Evolutionary conservation across 37 sponge, comb jelly and placozoan genomes (phyloP).

Genomic region (Theonella swinhoei): DNA sequence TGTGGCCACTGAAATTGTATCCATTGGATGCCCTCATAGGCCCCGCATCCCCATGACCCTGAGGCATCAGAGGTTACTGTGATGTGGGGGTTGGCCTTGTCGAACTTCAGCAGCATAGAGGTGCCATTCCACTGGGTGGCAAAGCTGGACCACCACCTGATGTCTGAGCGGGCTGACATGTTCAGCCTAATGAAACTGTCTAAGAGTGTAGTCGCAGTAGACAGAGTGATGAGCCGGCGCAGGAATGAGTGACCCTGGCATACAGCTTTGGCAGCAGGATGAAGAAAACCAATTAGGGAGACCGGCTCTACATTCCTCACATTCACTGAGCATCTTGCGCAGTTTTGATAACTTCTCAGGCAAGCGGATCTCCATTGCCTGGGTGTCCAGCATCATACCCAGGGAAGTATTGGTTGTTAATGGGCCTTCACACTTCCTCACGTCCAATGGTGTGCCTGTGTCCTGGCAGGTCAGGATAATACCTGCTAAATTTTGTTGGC

Average conservation of each 20-base stretch:
- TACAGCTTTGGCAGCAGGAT: slow-evolving; percentile 9
- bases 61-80: slow-evolving; percentile 5
- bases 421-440: slow-evolving; percentile 4
- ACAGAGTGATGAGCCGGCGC: neutral
- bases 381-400: slow-evolving; percentile 8
- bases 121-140: slow-evolving; percentile 2
- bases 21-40: neutral
- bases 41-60: slow-evolving; percentile 6
- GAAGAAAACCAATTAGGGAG: slow-evolving; percentile 4
- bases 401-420: neutral
- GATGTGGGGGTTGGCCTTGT: neutral
- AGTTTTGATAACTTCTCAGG: neutral
- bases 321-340: neutral
- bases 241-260: neutral
- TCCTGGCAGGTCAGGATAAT: neutral
- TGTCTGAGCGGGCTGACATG: neutral
- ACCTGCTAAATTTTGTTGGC: neutral
- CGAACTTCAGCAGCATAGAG: neutral
- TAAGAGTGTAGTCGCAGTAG: neutral
- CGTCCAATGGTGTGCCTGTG: neutral
- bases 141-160: slow-evolving; percentile 11
- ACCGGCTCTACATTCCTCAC: neutral
- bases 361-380: neutral
- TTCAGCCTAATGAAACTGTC: slow-evolving; percentile 14
- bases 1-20: slow-evolving; percentile 1